Evolutionary conservation across 1,140 invertebrate species (phyloP).

Genomic region (Zaprionus camerounensis): DNA sequence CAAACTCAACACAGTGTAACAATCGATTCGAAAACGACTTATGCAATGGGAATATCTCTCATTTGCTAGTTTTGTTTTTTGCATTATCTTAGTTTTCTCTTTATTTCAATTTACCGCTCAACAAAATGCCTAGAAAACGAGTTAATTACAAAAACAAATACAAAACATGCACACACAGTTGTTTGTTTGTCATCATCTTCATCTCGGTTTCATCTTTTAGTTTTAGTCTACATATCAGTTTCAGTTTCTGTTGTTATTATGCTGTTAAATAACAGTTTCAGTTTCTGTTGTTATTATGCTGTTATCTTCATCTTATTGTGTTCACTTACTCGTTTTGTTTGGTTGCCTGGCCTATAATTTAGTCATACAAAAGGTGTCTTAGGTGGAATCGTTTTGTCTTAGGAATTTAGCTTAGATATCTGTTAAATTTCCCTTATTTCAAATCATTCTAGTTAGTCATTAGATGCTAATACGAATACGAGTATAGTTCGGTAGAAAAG

Average conservation of each 20-base stretch:
- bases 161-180: slow-evolving; percentile 57
- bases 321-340: slow-evolving; percentile 30
- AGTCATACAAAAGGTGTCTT: slow-evolving; percentile 80
- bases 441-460: slow-evolving; percentile 79
- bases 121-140: slow-evolving; percentile 20
- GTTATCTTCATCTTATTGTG: slow-evolving; percentile 43
- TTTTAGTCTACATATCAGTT: slow-evolving; percentile 48
- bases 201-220: slow-evolving; percentile 19
- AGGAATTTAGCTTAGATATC: slow-evolving; percentile 82
- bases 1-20: slow-evolving; percentile 50
- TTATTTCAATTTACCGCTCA: slow-evolving; percentile 12
- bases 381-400: slow-evolving; percentile 82
- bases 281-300: slow-evolving; percentile 31
- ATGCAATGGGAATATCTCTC: slow-evolving; percentile 35
- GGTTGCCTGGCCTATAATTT: slow-evolving; percentile 67
- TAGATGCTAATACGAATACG: slow-evolving; percentile 67
- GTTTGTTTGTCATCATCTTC: neutral
- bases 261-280: slow-evolving; percentile 35
- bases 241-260: slow-evolving; percentile 30
- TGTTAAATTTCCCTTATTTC: slow-evolving; percentile 75
- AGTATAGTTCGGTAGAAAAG: slow-evolving; percentile 45
- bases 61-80: slow-evolving; percentile 23
- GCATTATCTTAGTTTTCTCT: slow-evolving; percentile 4
- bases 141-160: slow-evolving; percentile 50
- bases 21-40: slow-evolving; percentile 47